phyloP scores from a whole-genome alignment of 2,888 invertebrate species.

The Agapostemon virescens region DNA sequence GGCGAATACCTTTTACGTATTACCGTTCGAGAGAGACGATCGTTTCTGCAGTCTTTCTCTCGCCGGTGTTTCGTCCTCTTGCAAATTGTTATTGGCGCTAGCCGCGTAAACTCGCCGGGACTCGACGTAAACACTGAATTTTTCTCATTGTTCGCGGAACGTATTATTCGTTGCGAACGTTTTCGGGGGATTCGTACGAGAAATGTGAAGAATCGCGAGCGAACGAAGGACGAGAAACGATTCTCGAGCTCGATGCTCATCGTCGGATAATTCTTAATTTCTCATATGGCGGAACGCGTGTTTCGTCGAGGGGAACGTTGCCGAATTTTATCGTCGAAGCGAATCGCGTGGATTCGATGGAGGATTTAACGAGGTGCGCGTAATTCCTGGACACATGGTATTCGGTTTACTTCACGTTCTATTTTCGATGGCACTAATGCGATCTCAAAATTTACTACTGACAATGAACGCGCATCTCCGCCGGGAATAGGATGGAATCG shows the following conservation, averaged over 20 bases:
- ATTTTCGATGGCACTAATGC: slow-evolving; percentile 40
- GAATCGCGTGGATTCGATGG: slow-evolving; percentile 12
- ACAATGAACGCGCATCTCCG: slow-evolving; percentile 20
- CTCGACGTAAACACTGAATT: not conserved
- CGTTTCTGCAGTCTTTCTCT: not conserved
- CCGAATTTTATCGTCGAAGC: slow-evolving; percentile 5
- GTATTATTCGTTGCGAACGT: not conserved
- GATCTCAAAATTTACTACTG: slow-evolving; percentile 34
- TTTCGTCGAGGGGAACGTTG: not conserved
- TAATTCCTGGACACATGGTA: slow-evolving; percentile 43
- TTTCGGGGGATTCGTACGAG: not conserved
- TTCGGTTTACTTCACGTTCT: slow-evolving; percentile 53
- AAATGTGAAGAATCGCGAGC: too few relatives aligned
- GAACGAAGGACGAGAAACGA: not conserved
- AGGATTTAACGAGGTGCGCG: slow-evolving; percentile 37
- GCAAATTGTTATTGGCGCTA: not conserved
- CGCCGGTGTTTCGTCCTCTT: not conserved
- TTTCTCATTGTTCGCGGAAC: not conserved
- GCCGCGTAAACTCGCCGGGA: not conserved
- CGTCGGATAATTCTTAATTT: not conserved
- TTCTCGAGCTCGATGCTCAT: not conserved
- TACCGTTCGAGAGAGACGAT: not conserved
- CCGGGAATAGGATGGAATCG: not conserved
- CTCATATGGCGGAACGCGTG: not conserved
- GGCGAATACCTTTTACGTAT: not conserved